Base-by-base conservation (phyloP, 2,113 vertebrate genomes). In the Zingel zingel region DNA sequence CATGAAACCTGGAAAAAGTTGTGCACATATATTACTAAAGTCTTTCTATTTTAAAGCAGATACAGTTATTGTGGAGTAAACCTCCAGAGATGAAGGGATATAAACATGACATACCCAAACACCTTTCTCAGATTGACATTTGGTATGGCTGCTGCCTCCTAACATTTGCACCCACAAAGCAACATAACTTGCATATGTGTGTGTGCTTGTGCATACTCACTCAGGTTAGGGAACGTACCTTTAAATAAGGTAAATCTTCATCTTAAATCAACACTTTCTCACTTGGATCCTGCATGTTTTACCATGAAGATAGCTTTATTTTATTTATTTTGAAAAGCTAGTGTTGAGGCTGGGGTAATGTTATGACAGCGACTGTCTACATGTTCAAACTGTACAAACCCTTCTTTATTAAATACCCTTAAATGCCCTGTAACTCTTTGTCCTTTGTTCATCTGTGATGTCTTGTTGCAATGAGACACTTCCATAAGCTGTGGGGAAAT, bases 401-500 rank as follows among this genome's bases (percentile, higher is more conserved):
- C 8, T 25, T 15, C 50, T 7, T 25, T 9, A 7, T 39, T 43
- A 54, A 27, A 57, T 50, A 30, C 18, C 48, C 27, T 50, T 16
- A 2, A 53, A 70, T 23, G 48, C 59, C 39, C 39, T 21, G 7
- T 27, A 2, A 50, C 19, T 45, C 16, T 74, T 58, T 75, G 7
- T 36, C 30, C 7, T 53, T 59, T 19, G 39, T 43, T 61, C 15
- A 16, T 57, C 39, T 5, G 53, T 10, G 18, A 50, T 36, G 36
- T 58, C 23, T 33, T 47, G 65, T 67, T 15, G 54, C 66, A 79
- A 57, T 77, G 36, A 50, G 16, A 47, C 73, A 56, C 65, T 85
- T 91, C 53, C 64, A 53, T 62, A 36, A 82, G 78, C 59, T 58
- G 71, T 30, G 59, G 69, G 90, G 76, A 79, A 87, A 82, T 65